phyloP scores from a whole-genome alignment of 2,113 vertebrate species.

The Machaerirhynchus nigripectus region DNA sequence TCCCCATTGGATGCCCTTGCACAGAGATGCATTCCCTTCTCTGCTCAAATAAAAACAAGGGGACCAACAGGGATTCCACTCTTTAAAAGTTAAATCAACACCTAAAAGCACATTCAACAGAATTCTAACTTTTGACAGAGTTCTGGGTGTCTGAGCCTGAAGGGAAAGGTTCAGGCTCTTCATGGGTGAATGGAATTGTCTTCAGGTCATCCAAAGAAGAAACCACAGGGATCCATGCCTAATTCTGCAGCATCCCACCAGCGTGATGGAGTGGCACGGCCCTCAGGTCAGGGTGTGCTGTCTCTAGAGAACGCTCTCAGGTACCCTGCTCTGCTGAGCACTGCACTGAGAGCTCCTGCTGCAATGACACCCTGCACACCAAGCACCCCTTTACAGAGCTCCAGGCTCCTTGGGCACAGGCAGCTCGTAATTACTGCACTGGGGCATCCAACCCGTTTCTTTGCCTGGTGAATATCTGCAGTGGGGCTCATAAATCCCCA shows the following conservation, averaged over 20 bases:
- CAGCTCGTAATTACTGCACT: neutral
- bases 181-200: neutral
- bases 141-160: neutral
- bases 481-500: neutral
- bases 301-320: neutral
- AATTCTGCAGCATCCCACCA: neutral
- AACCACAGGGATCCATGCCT: rapidly evolving
- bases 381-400: neutral
- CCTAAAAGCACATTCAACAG: neutral
- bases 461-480: neutral
- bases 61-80: neutral
- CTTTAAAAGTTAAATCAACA: neutral
- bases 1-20: neutral
- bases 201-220: rapidly evolving
- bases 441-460: neutral
- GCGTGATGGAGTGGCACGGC: rapidly evolving
- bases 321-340: neutral
- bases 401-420: neutral
- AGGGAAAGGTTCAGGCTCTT: neutral
- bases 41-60: neutral
- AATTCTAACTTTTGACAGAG: neutral
- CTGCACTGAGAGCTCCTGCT: neutral
- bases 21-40: neutral
- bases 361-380: neutral
- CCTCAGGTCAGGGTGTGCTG: neutral